These are phyloP conservation scores for Formica exsecta DNA, from an alignment of 1,140 invertebrate genomes.

Conservation along the genomic window DNA sequence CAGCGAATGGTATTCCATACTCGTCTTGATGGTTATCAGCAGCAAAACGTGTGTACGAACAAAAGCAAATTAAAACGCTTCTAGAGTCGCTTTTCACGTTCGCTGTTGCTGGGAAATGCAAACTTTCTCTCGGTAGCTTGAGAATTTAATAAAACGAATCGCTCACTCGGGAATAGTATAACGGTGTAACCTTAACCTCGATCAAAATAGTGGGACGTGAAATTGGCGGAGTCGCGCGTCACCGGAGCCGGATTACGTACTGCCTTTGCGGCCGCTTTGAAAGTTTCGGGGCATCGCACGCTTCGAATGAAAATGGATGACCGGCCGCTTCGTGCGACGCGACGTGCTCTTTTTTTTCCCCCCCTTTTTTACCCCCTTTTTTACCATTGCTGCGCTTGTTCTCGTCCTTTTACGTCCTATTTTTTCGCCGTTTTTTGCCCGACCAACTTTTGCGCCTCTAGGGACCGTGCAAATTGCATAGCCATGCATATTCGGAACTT, in stretches of 20 bases:
- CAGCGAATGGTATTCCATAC: conserved; percentile 1
- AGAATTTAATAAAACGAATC: conserved; percentile 65
- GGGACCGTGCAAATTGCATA: conserved; percentile 71
- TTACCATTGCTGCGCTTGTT: conserved; percentile 47
- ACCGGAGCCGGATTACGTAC: conserved; percentile 56
- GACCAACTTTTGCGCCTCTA: conserved; percentile 70
- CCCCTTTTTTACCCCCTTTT: conserved; percentile 27
- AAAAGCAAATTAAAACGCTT: conserved; percentile 56
- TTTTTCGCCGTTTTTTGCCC: conserved; percentile 66
- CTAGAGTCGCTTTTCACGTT: conserved; percentile 56
- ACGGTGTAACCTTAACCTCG: conserved; percentile 69
- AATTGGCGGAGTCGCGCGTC: conserved; percentile 60
- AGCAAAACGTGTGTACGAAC: conserved; percentile 8
- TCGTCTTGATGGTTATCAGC: conserved; percentile 20
- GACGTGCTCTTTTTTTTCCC: conserved; percentile 37
- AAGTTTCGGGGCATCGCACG: conserved; percentile 59
- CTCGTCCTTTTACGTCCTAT: conserved; percentile 62
- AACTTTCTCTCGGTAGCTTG: conserved; percentile 47
- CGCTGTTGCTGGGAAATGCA: conserved; percentile 38
- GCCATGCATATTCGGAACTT: conserved; percentile 75
- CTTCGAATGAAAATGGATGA: conserved; percentile 74
- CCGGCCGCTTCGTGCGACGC: conserved; percentile 51
- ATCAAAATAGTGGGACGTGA: conserved; percentile 64
- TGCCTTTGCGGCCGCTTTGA: conserved; percentile 54
- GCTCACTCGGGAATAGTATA: conserved; percentile 54